Evolutionary conservation across 2,797 vertebrate species (phyloP), one percentile per base, ranked within the genome.

Genomic region (Sardinella longiceps): DNA sequence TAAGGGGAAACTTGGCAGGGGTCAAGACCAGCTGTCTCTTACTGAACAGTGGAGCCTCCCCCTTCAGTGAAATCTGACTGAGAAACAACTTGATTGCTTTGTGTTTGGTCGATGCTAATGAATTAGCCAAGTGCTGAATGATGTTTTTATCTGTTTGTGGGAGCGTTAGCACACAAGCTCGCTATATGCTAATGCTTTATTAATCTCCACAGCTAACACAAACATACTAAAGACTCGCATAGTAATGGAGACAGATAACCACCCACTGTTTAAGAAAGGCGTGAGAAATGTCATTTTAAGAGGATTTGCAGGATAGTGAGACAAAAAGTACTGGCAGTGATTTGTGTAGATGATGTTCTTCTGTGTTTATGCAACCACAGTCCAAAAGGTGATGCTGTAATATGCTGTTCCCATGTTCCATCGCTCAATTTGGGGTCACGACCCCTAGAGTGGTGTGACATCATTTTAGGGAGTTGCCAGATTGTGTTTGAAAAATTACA

Each of bases 1-100:
- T 74, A 30, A 37, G 30, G 66, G 63, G 15, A 74, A 37, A 12
- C 66, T 74, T 74, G 66, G 66, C 66, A 74, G 66, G 30, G 66
- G 66, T 37, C 66, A 33, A 74, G 30, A 30, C 30, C 66, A 74
- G 66, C 66, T 74, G 30, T 74, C 30, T 74, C 14, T 37, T 14
- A 37, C 37, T 33, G 48, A 3, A 14, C 48, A 50, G 12, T 2
- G 15, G 25, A 66, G 25, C 60, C 60, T 66, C 60, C 60, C 60
- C 28, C 28, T 30, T 66, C 60, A 12, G 23, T 63, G 25, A 33
- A 70, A 3, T 30, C 28, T 70, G 63, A 30, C 11, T 70, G 63
- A 70, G 63, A 30, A 11, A 14, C 14, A 37, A 37, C 33, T 70
- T 23, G 20, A 56, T 15, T 66, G 60, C 7, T 66, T 37, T 30